These are phyloP conservation scores for Megamerina dolium DNA, from an alignment of 2,888 invertebrate genomes.

Conservation along the genomic window DNA sequence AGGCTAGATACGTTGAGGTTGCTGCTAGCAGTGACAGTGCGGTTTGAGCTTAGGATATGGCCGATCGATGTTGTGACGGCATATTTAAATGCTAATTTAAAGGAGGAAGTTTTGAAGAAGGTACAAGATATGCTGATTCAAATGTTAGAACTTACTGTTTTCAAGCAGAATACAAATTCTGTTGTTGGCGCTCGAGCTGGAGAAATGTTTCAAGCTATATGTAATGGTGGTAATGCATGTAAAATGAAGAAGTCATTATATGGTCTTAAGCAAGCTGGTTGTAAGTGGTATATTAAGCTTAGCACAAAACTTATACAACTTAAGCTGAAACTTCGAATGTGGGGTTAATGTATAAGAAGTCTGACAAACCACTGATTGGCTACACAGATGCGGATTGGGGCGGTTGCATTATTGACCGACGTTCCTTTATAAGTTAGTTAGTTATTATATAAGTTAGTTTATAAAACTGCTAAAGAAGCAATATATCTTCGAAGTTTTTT, in stretches of 20 bases:
- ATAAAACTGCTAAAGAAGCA: no score
- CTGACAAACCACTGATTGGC: no score
- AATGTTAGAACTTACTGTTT: slow-evolving; percentile 13
- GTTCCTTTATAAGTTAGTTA: no score
- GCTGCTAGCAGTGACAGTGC: slow-evolving; percentile 14
- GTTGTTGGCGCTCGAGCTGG: no score
- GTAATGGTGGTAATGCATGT: no score
- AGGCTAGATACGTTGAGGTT: slow-evolving; percentile 14
- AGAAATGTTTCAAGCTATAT: no score
- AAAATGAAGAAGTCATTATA: slow-evolving; percentile 13
- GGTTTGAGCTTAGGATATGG: slow-evolving; percentile 10
- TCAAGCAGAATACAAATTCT: no score
- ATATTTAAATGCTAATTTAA: slow-evolving; percentile 12
- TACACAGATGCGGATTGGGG: no score
- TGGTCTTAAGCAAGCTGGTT: slow-evolving; percentile 12
- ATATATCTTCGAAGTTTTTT: no score
- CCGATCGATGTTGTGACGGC: slow-evolving; percentile 17
- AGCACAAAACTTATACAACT: slow-evolving; percentile 9
- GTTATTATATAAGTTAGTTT: no score
- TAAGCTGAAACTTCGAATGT: slow-evolving; percentile 13
- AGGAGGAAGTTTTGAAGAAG: slow-evolving; percentile 14
- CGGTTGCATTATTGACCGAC: no score
- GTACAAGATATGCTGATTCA: slow-evolving; percentile 11
- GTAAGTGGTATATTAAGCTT: slow-evolving; percentile 14
- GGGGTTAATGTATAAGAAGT: no score